These are phyloP conservation scores for Drosophila virilis DNA, from an alignment of 1,140 invertebrate species.

Conservation along the genomic window DNA sequence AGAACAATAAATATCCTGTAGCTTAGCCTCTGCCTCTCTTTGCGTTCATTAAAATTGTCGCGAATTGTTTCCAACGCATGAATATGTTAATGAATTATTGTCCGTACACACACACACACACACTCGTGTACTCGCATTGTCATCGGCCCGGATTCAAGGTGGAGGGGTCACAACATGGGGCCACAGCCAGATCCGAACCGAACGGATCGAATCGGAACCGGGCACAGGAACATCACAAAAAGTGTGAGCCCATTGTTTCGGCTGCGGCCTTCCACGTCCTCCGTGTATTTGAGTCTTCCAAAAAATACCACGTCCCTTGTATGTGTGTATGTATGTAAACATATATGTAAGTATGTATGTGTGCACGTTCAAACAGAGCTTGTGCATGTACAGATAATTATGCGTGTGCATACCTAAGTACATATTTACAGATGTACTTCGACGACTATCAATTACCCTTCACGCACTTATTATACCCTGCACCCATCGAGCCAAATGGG, in stretches of 20 bases:
- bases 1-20: slow-evolving; percentile 63
- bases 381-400: background rate
- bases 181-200: background rate
- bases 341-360: background rate
- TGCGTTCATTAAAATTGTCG: slow-evolving; percentile 74
- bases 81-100: slow-evolving; percentile 77
- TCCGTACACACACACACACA: slow-evolving; percentile 7
- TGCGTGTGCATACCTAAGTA: background rate
- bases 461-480: too few species aligned
- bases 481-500: too few species aligned
- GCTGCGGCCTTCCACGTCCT: background rate
- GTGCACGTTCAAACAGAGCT: background rate
- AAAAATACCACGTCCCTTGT: slow-evolving; percentile 3
- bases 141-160: background rate
- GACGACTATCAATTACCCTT: too few species aligned
- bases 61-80: slow-evolving; percentile 65
- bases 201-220: background rate
- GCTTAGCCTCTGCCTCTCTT: slow-evolving; percentile 40
- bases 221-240: slow-evolving; percentile 4
- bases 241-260: slow-evolving; percentile 32
- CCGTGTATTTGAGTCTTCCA: slow-evolving; percentile 5
- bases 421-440: too few species aligned
- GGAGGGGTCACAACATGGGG: slow-evolving; percentile 14
- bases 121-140: background rate
- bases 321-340: background rate